Evolutionary conservation across 2,113 vertebrate species (phyloP).

Genomic region (Scophthalmus maximus): DNA sequence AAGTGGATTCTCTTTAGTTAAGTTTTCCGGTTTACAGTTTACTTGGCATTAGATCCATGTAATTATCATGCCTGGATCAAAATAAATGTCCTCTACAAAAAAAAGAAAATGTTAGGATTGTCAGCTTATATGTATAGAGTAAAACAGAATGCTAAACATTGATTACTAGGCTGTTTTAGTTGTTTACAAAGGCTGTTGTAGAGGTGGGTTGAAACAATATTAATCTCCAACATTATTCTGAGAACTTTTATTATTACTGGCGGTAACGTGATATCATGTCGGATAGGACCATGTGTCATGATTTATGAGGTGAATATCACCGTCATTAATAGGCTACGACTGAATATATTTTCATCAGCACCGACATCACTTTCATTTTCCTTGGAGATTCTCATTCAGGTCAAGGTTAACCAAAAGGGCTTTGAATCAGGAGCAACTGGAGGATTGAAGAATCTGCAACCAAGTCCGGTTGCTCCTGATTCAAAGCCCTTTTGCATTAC

Average conservation of each 20-base stretch:
- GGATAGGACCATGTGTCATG: neutral
- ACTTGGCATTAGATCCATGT: conserved; percentile 35
- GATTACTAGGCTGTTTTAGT: neutral
- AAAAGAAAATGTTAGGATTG: conserved; percentile 10
- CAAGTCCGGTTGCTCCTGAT: no score
- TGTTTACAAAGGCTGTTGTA: neutral
- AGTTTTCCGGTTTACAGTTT: conserved; percentile 40
- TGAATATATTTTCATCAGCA: conserved; percentile 3
- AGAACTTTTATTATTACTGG: conserved; percentile 10
- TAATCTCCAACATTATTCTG: neutral
- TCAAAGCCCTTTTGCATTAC: no score
- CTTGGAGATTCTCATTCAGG: neutral
- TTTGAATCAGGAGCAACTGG: no score
- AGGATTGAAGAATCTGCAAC: no score
- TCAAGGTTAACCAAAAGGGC: no score
- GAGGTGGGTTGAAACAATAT: neutral
- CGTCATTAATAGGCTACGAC: neutral
- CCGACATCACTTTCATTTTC: neutral
- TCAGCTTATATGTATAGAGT: neutral
- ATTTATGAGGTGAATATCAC: conserved; percentile 24
- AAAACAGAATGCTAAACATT: neutral
- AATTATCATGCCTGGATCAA: conserved; percentile 44
- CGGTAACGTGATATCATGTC: neutral
- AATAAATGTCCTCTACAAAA: conserved; percentile 19
- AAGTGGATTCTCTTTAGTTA: conserved; percentile 55